Conservation (phyloP, 2,888 invertebrate genomes). For the Hylaea fasciaria region DNA sequence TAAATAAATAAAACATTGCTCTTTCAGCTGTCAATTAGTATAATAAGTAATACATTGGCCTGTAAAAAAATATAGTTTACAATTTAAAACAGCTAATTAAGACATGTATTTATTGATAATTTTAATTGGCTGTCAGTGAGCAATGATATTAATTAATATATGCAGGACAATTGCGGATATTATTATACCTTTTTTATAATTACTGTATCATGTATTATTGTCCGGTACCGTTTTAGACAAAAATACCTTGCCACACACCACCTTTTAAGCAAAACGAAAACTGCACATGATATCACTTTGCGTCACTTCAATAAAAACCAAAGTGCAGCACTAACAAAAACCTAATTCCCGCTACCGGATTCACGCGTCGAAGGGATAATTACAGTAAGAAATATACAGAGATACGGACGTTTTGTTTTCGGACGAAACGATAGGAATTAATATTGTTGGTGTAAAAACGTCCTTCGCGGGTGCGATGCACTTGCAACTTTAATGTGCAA, state of each 20-base stretch:
- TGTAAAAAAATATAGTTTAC: conserved; percentile 22
- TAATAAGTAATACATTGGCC: conserved; percentile 18
- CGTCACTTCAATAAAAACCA: background rate
- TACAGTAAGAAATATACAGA: conserved; percentile 12
- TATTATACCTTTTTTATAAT: background rate
- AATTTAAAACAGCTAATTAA: conserved; percentile 32
- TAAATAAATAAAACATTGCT: conserved; percentile 12
- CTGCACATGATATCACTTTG: background rate
- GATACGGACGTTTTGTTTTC: conserved; percentile 10
- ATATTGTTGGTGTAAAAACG: conserved; percentile 26
- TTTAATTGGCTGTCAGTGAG: conserved; percentile 34
- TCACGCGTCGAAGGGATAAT: conserved; percentile 22
- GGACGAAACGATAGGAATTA: conserved; percentile 23
- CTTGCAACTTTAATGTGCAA: background rate
- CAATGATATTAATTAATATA: conserved; percentile 35
- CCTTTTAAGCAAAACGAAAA: too few relatives aligned
- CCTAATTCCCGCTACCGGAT: conserved; percentile 15
- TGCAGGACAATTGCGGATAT: conserved; percentile 5
- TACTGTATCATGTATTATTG: too few relatives aligned
- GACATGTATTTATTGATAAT: conserved; percentile 25
- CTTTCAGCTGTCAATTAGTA: conserved; percentile 35
- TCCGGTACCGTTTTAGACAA: too few relatives aligned
- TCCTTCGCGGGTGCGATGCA: conserved; percentile 13
- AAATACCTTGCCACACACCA: too few relatives aligned
- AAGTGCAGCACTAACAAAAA: conserved; percentile 16